Percentiles rank a stretch among this genome's conserved stretches.
Conservation (phyloP, 2,888 invertebrate genomes). For the Digitonthophagus gazella region DNA sequence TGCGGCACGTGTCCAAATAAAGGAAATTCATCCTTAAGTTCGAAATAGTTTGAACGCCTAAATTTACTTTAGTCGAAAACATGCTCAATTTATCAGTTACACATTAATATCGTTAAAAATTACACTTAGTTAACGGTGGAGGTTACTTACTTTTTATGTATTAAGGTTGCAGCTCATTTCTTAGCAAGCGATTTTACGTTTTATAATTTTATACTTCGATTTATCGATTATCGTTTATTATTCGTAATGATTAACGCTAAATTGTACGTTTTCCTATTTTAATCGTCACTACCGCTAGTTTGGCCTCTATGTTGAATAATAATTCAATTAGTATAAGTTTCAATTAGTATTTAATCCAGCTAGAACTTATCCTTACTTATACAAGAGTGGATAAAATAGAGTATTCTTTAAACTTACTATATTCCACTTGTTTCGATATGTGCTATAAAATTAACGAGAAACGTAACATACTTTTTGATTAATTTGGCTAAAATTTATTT, state of each 20-base stretch:
- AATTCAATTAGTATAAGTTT: neutral
- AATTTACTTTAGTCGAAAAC: neutral
- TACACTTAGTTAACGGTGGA: neutral
- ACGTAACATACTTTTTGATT: neutral
- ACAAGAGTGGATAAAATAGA: slow-evolving; percentile 17
- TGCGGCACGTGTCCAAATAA: slow-evolving; percentile 9
- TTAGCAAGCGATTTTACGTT: neutral
- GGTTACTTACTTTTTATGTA: neutral
- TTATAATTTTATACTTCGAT: neutral
- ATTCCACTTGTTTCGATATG: slow-evolving; percentile 11
- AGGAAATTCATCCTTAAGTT: neutral
- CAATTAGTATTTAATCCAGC: neutral
- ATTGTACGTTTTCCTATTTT: neutral
- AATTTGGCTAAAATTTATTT: neutral
- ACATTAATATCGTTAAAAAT: neutral
- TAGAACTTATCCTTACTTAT: neutral
- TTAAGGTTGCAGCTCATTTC: neutral
- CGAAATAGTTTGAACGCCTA: neutral
- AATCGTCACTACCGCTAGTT: neutral
- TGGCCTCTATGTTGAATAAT: neutral
- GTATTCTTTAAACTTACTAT: neutral
- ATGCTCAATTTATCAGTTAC: neutral
- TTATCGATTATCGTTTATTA: neutral
- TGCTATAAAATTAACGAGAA: slow-evolving; percentile 6
- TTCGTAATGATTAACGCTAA: neutral